Conservation (phyloP, 1,140 invertebrate species). For the Papilio glaucus region DNA sequence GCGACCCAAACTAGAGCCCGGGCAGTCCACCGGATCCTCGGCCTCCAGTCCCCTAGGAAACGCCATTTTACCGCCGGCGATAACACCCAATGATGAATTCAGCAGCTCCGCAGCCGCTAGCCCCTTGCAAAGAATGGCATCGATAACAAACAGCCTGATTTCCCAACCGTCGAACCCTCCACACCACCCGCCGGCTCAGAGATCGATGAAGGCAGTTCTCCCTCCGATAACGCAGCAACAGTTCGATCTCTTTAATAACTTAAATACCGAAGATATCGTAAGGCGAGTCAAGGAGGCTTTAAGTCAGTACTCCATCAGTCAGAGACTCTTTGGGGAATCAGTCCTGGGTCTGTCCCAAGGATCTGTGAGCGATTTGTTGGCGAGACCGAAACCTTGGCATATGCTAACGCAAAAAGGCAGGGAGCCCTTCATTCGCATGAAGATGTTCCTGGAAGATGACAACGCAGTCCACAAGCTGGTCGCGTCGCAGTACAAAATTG, state of each 20-base stretch:
- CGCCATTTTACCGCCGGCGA: constrained; percentile 91
- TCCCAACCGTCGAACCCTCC: constrained; percentile 94
- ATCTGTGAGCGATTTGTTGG: constrained; percentile 96
- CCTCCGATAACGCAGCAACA: constrained; percentile 99
- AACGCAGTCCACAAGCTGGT: constrained; percentile 98
- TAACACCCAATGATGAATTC: constrained; percentile 91
- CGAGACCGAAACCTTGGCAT: constrained; percentile 98
- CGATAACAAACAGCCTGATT: constrained; percentile 97
- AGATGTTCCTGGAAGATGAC: constrained; percentile 98
- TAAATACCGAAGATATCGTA: constrained; percentile 99
- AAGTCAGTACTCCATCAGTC: constrained; percentile 99
- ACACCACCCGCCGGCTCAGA: constrained; percentile 90
- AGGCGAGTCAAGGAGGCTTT: constrained; percentile 98
- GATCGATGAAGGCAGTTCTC: constrained; percentile 97
- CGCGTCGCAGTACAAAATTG: constrained; percentile 98
- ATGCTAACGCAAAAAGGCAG: constrained; percentile 98
- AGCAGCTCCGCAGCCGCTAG: constrained; percentile 91
- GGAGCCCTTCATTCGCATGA: constrained; percentile 99
- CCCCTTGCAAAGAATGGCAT: constrained; percentile 98
- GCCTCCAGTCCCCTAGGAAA: constrained; percentile 92
- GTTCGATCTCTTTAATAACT: constrained; percentile 98
- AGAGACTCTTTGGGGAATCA: constrained; percentile 98
- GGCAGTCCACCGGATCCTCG: constrained; percentile 86
- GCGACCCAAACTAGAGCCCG: constrained; percentile 90
- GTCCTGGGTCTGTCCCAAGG: constrained; percentile 98